Base-by-base conservation (phyloP, 2,797 vertebrate species). In the Oreochromis grahami region DNA sequence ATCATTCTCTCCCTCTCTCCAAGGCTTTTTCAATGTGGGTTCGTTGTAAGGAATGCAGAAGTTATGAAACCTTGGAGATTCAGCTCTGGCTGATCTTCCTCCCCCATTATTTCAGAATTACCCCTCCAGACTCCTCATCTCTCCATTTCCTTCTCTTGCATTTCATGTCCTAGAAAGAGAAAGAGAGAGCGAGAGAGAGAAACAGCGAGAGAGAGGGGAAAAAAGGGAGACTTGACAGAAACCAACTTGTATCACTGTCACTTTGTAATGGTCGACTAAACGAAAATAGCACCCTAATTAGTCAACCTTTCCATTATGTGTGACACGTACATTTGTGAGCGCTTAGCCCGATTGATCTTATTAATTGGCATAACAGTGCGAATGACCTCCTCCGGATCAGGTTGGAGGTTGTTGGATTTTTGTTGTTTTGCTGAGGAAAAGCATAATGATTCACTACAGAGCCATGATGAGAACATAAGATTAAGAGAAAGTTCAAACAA, bases 401-500 rank as follows among this genome's bases (percentile, higher is more conserved):
- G 53, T 58, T 87, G 84, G 4, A 80, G 36, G 56, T 56, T 50
- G 68, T 32, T 50, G 65, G 38, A 79, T 78, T 86, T 76, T 52
- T 68, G 52, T 76, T 85, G 41, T 84, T 88, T 84, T 85, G 58
- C 43, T 14, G 43, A 77, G 24, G 19, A 79, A 72, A 76, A 76
- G 5, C 48, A 77, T 55, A 88, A 77, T 84, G 80, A 85, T 77
- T 89, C 56, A 51, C 50, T 68, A 36, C 36, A 70, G 38, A 50
- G 70, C 55, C 81, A 58, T 77, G 78, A 90, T 87, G 77, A 88
- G 63, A 91, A 78, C 77, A 74, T 34, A 87, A 88, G 89, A 90
- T 86, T 84, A 85, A 87, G 81, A 87, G 77, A 91, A 88, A 90
- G 89, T 92, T 94, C 92, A 93, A 90, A 89, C 76, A 89, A 89